These are phyloP conservation scores for Xyrichtys novacula DNA, from an alignment of 2,797 vertebrate genomes.

Conservation along the genomic window DNA sequence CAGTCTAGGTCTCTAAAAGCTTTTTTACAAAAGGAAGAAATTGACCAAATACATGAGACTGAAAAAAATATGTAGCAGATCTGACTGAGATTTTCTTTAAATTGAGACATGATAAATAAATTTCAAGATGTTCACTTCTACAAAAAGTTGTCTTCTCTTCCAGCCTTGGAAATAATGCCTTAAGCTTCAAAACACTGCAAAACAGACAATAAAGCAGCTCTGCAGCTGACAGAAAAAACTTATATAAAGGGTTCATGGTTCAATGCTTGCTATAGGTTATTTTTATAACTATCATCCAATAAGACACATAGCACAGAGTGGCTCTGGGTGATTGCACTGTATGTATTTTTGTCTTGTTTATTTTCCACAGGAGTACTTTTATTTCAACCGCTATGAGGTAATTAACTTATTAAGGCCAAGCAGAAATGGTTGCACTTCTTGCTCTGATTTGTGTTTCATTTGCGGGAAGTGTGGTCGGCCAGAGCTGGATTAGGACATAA, in stretches of 20 bases:
- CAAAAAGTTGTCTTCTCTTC: conserved; percentile 4
- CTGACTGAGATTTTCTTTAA: too few species aligned
- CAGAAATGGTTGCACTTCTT: background rate
- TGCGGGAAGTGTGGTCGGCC: background rate
- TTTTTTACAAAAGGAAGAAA: background rate
- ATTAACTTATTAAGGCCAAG: background rate
- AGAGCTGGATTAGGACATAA: background rate
- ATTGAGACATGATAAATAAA: too few species aligned
- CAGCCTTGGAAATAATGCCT: background rate
- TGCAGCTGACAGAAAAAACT: background rate
- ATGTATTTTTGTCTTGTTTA: background rate
- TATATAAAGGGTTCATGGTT: background rate
- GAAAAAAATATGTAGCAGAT: too few species aligned
- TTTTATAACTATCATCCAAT: too few species aligned
- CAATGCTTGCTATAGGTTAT: too few species aligned
- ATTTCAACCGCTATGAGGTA: background rate
- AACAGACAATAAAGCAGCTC: background rate
- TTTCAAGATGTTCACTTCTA: too few species aligned
- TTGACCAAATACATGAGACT: too few species aligned
- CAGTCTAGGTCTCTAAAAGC: too few species aligned
- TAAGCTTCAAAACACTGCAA: background rate
- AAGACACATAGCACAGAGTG: too few species aligned
- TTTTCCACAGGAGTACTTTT: background rate
- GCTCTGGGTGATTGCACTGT: conserved; percentile 2
- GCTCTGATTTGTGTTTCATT: background rate